Evolutionary conservation across 2,888 invertebrate genomes (phyloP), one percentile per base, ranked within the genome.

Genomic region (Boloria selene): DNA sequence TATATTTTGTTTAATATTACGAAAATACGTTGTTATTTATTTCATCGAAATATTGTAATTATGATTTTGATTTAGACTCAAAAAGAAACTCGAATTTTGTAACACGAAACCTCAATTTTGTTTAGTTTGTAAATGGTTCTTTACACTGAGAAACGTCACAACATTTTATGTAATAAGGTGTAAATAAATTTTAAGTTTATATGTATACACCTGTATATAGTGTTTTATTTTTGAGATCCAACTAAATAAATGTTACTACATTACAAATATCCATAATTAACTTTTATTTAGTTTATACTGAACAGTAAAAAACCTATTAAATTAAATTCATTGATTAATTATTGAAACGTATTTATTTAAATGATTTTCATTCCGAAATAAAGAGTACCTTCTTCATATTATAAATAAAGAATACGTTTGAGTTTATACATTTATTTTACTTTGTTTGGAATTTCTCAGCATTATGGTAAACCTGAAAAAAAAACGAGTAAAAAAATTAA

Each of bases 151-250:
- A 84, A 87, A 83, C 82, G 90, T 90, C 90, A 91, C 90, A 90
- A 90, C 80, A 83, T 88, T 81, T 38, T 90, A 88, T 86, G 85
- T 87, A 86, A 78, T 81, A 80, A 77, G 89, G 88, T 92, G 91
- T 90, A 91, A 91, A 92, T 92, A 92, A 88, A 90, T 86, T 82
- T 84, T 88, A 88, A 87, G 88, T 90, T 90, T 90, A 90, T 85
- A 83, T 87, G 85, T 90, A 90, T 87, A 90, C 88, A 90, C 88
- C 88, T 88, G 89, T 89, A 90, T 74, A 73, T 73, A 54, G 56
- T 74, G 81, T 88, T 88, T 88, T 80, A 52, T 56, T 65, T 63
- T 22, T 38, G 13, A 44, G 4, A 16, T 31, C 17, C 49, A 13
- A 17, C 6, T 13, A 18, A 42, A 44, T 49, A 5, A 10, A 50